Evolutionary conservation across 2,888 invertebrate genomes (phyloP), one percentile per base, ranked within the genome.

Genomic region (Caenorhabditis imperialis): DNA sequence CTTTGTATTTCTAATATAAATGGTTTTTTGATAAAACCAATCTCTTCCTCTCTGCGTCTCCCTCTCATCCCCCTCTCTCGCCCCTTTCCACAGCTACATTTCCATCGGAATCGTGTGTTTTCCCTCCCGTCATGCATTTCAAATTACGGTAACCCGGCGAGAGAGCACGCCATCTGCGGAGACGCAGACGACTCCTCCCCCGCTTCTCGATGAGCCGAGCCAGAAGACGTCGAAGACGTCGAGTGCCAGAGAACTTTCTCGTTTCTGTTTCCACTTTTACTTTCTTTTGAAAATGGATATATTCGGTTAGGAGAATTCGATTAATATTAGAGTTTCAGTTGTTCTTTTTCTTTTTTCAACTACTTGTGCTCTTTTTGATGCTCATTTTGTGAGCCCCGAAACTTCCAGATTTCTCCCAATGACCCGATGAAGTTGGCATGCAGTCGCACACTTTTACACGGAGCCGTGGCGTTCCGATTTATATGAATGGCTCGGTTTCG

Each of bases 391-490:
- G n/a, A n/a, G n/a, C 2, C 44, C 20, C 12, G 23, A 44, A 22
- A 6, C 10, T 23, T 22, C n/a, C 44, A 12, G 14, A 14, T 20
- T 44, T 42, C 22, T 20, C 6, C 27, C 1, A 10, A 8, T n/a
- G 14, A 6, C 14, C 18, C 22, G n/a, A 20, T 33, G 53, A 58
- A 35, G 30, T 30, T 7, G 10, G 10, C 22, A 82, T 82, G 83
- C 83, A 83, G 62, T 83, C 83, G 12, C 83, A 83, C 61, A 83
- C 83, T 12, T 82, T 83, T 60, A 71, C 82, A 10, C 71, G 81
- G 22, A 77, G 78, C n/a, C 70, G 82, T 12, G 82, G 83, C 22
- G 78, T 81, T 30, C 77, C 81, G 25, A 75, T 82, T 40, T 70
- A 76, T 48, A 78, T 81, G 58, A 82, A 83, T 61, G 81, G 81